Base-by-base conservation (phyloP, 2,797 vertebrate species). In the Hoplostethus mediterraneus region DNA sequence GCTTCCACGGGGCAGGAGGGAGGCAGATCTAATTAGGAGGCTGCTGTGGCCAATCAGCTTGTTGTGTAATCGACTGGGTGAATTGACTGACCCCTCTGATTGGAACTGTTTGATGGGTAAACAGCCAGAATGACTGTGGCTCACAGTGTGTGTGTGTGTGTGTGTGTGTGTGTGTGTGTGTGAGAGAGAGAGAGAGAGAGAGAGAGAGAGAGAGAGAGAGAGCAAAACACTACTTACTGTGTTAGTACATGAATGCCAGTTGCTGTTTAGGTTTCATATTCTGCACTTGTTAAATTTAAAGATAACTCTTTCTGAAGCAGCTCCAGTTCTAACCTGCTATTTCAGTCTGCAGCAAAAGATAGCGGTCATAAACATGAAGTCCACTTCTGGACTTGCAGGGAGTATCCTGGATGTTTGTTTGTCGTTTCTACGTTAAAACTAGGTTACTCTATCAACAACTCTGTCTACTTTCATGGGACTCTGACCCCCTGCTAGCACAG, bases 1-100 rank as follows among this genome's bases (percentile, higher is more conserved):
- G 64, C 42, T 84, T 78, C 60, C 66, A 71, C 36, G 47, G 63
- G 58, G 69, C 63, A 72, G 54, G 74, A 78, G 73, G 68, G 63
- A 86, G 67, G 77, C 47, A 77, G 76, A 82, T 80, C 75, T 90
- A 89, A 89, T 84, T 85, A 83, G 86, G 62, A 85, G 82, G 81
- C 82, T 78, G 72, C 83, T 68, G 85, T 48, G 75, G 79, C 83
- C 78, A 88, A 85, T 86, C 74, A 82, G 82, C 70, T 75, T 74
- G 86, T 87, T 91, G 86, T 89, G 87, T 79, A 90, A 89, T 87
- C 36, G 25, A 80, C 60, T 65, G 65, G 73, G 65, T 84, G 73
- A 88, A 77, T 76, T 87, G 62, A 72, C 33, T 51, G 53, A 51
- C 21, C 42, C 16, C 40, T 21, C 25, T 58, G 48, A 59, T 63